Base-by-base conservation (phyloP, 2,888 invertebrate genomes). In the Drosophila fulvimacula region DNA sequence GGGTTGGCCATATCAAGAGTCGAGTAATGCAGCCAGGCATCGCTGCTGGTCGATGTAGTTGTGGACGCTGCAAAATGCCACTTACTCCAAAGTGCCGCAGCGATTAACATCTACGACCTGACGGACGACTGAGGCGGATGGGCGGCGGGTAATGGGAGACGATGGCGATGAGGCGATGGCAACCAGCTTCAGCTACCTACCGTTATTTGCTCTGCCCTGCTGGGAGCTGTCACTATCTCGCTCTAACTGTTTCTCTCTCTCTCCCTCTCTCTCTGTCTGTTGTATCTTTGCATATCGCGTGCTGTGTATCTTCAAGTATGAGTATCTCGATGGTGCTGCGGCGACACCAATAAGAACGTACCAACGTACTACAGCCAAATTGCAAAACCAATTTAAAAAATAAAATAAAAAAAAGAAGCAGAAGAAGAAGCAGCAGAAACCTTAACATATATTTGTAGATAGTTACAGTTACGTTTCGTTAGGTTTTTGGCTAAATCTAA, bases 81-180 rank as follows among this genome's bases (percentile, higher is more conserved):
- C 85, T 87, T 86, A 85, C 83, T 80, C 83, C 86, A 89, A 89
- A 83, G 88, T 86, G 81, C 79, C 81, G 81, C 86, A 88, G 73
- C 82, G 86, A 86, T 84, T 89, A 89, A 83, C 86, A 88, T 88
- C 88, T 87, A 87, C 87, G 83, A 86, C 85, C 85, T 77, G 79
- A 72, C 75, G 78, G 85, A 72, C 65, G 65, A 42, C 52, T 53
- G 76, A 27, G 56, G 60, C 19, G 15, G 21, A 17, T 15, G 11
- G 15, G 10, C 11, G 27, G 4, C n/a, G 46, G 42, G 68, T 13
- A 59, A 46, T 38, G 59, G 62, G 56, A 41, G 27, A 24, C 17
- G 38, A 15, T 38, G 39, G 10, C 39, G 17, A 41, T 41, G 49
- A 70, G 70, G 39, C 60, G 64, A 60, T 57, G 70, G 66, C 64